Base-by-base conservation (phyloP, 2,797 vertebrate genomes). In the Erithacus rubecula region DNA sequence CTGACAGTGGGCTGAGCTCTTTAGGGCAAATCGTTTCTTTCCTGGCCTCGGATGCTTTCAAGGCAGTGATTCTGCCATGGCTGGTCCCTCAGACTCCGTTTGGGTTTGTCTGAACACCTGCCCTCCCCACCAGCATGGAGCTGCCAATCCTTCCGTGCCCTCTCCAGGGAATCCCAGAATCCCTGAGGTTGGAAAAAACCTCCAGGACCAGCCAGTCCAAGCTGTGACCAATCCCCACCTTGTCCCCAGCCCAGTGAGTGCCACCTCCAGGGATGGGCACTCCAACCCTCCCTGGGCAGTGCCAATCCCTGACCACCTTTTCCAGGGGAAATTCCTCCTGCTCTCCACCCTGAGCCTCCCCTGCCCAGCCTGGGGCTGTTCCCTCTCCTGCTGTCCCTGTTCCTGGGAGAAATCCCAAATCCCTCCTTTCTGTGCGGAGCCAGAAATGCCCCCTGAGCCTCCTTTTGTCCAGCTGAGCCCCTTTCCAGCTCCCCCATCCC, bases 1-100 rank as follows among this genome's bases (percentile, higher is more conserved):
- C 94, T 90, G 94, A 83, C 90, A 83, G 65, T 41, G 46, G 69
- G 89, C 91, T n/a, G 41, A 63, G 94, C 89, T 95, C 94, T 93
- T 93, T 7, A 91, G 91, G 92, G 90, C 87, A 90, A 85, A 87
- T 75, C 30, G 4, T 76, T 92, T 39, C 85, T 82, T 77, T 85
- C 83, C 77, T 3, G 13, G 89, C 52, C 84, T 70, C 7, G 0
- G 67, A 70, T 46, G 71, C 80, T 55, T 70, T 72, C 51, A 52
- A 60, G 87, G 79, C 56, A 87, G 72, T 3, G 44, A 64, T 64
- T 52, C 53, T 12, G 49, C 51, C 11, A 1, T 10, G 74, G 76
- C 36, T 8, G 34, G 29, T 11, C 78, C 78, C 68, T 29, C 62
- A 15, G 43, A 34, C 19, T 22, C 5, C 3, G 0, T 12, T 43